A percentile compares a stretch with the other conserved stretches of the same genome.
These are phyloP conservation scores for Drosophila leontia DNA, from an alignment of 1,140 invertebrate genomes.

Conservation along the genomic window DNA sequence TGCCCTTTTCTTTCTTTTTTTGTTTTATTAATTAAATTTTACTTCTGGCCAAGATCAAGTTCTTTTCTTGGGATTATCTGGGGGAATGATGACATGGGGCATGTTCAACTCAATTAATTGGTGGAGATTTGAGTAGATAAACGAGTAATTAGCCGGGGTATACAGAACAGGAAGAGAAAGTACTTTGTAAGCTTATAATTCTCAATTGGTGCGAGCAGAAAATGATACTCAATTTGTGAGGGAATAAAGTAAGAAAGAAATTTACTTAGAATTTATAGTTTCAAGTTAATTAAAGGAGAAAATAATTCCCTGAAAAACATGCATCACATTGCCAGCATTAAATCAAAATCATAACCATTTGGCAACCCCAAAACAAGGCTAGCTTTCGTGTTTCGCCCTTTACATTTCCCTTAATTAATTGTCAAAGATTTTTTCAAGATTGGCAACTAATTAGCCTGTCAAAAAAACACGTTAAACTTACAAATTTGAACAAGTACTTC, in stretches of 20 bases:
- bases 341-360: neutral
- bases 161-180: constrained; percentile 11
- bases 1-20: constrained; percentile 8
- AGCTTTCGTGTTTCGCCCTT: neutral
- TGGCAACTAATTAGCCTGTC: constrained; percentile 15
- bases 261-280: neutral
- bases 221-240: neutral
- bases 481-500: neutral
- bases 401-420: constrained; percentile 4
- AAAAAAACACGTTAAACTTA: constrained; percentile 18
- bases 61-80: constrained; percentile 38
- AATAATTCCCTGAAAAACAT: neutral
- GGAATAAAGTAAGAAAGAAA: neutral
- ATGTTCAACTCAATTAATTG: constrained; percentile 68
- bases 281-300: neutral
- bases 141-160: constrained; percentile 55
- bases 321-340: neutral
- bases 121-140: constrained; percentile 60
- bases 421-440: constrained; percentile 9
- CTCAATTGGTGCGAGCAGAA: constrained; percentile 11
- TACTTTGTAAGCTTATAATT: constrained; percentile 13
- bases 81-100: constrained; percentile 17
- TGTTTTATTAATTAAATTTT: constrained; percentile 66
- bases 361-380: neutral
- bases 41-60: constrained; percentile 51